phyloP scores from a whole-genome alignment of 2,797 vertebrate species.

The Epinephelus malabaricus region DNA sequence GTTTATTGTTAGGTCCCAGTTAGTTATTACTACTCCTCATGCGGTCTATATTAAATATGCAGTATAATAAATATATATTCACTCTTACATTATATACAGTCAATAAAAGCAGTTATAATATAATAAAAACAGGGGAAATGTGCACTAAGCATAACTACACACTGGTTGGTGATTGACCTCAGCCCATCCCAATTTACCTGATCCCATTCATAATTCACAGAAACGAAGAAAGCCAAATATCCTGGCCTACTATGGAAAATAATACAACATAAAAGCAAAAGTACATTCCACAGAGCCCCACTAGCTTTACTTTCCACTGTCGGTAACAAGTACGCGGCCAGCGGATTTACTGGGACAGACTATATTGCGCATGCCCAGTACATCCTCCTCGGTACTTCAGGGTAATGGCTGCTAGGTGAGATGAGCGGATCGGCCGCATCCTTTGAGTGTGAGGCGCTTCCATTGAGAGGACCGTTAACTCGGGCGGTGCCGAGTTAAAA shows the following conservation, averaged over 20 bases:
- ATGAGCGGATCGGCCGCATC: slow-evolving; percentile 78
- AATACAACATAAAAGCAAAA: background rate
- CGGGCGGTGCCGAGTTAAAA: slow-evolving; percentile 81
- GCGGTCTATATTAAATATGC: no score
- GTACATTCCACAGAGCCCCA: background rate
- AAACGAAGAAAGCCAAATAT: background rate
- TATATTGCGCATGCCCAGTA: slow-evolving; percentile 75
- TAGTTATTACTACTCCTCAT: background rate
- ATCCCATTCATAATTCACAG: background rate
- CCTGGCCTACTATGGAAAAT: background rate
- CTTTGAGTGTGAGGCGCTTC: slow-evolving; percentile 71
- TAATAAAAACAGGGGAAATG: background rate
- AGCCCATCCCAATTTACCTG: background rate
- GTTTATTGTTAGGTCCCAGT: background rate
- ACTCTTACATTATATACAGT: no score
- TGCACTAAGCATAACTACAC: background rate
- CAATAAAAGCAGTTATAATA: background rate
- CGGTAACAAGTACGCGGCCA: background rate
- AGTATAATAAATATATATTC: no score
- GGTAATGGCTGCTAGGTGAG: slow-evolving; percentile 84
- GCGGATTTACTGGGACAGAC: slow-evolving; percentile 6
- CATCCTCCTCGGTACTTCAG: slow-evolving; percentile 27
- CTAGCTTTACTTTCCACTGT: background rate
- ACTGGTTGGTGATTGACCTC: background rate
- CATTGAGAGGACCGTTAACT: slow-evolving; percentile 76